A percentile compares a stretch with the other conserved stretches of the same genome.
Evolutionary conservation across 2,113 vertebrate genomes (phyloP).

Genomic region (Glareola pratincola): DNA sequence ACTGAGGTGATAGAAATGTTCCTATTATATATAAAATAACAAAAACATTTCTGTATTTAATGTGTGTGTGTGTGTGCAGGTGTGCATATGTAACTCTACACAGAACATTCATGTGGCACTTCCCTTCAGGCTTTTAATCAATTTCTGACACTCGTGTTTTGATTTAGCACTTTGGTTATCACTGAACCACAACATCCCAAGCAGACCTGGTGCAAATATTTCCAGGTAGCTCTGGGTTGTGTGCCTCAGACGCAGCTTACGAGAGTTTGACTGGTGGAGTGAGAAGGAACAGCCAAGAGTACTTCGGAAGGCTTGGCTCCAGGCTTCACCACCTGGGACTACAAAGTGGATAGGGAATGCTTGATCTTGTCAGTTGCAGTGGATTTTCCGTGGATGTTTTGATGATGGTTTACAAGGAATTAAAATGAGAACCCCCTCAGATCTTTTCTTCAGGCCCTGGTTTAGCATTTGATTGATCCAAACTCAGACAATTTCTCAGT

Average conservation of each 20-base stretch:
- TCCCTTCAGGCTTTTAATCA: neutral
- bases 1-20: neutral
- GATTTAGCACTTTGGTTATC: neutral
- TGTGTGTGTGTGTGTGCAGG: accelerated
- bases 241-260: neutral
- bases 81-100: neutral
- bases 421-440: neutral
- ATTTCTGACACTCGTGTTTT: accelerated
- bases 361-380: neutral
- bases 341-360: neutral
- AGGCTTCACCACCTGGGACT: neutral
- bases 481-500: neutral
- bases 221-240: neutral
- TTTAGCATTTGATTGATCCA: neutral
- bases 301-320: neutral
- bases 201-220: neutral
- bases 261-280: neutral
- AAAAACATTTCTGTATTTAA: neutral
- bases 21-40: neutral
- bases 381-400: neutral
- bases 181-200: neutral
- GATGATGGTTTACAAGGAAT: neutral
- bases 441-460: neutral
- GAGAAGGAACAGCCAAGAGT: neutral
- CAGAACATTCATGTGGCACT: neutral